These are phyloP conservation scores for Rhorus exstirpatorius DNA, from an alignment of 2,888 invertebrate genomes.

Conservation along the genomic window DNA sequence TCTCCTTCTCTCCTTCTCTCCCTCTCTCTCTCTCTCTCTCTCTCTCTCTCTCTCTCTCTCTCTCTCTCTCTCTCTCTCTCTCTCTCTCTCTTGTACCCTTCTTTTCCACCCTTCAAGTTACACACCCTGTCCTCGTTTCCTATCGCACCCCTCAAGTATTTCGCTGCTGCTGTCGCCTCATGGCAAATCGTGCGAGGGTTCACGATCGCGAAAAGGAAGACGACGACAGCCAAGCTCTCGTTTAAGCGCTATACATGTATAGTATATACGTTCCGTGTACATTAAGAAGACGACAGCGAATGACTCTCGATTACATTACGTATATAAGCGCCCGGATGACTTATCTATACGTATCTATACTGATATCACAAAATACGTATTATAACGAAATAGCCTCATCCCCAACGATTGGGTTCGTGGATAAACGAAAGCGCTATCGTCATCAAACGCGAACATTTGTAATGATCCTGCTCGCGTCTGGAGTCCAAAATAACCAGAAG, in stretches of 20 bases:
- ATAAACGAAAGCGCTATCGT: no score
- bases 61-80: slow-evolving; percentile 15
- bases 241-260: slow-evolving; percentile 24
- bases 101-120: slow-evolving; percentile 42
- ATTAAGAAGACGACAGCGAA: slow-evolving; percentile 8
- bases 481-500: no score
- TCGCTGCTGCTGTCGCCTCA: slow-evolving; percentile 71
- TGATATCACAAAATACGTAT: not conserved
- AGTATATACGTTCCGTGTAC: not conserved
- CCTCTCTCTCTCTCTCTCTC: slow-evolving; percentile 14
- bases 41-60: slow-evolving; percentile 7
- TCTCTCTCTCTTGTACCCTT: slow-evolving; percentile 30
- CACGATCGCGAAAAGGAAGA: slow-evolving; percentile 55
- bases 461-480: no score
- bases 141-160: slow-evolving; percentile 59
- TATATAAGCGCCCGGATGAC: not conserved
- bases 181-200: slow-evolving; percentile 73
- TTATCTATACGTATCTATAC: not conserved
- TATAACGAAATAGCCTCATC: not conserved
- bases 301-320: slow-evolving; percentile 78
- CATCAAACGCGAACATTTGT: no score
- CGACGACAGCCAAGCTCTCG: slow-evolving; percentile 58
- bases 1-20: slow-evolving; percentile 33
- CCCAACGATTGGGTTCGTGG: not conserved
- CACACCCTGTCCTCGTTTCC: slow-evolving; percentile 44